phyloP scores from a whole-genome alignment of 2,888 invertebrate genomes.

The Pterostichus niger region DNA sequence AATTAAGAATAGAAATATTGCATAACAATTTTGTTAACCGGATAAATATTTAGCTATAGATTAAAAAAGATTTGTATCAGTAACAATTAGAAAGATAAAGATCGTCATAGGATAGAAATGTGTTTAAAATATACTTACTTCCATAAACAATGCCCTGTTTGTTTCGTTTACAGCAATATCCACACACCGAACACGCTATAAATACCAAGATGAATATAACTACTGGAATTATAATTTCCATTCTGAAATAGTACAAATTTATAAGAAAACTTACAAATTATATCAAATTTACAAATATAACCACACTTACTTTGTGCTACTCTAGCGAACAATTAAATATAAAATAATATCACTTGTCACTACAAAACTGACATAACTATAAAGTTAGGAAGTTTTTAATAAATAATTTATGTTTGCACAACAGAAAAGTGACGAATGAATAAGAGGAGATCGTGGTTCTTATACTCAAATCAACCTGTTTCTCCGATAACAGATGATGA shows the following conservation, averaged over 20 bases:
- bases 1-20: no score
- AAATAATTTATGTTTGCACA: constrained; percentile 26
- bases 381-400: background rate
- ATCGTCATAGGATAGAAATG: background rate
- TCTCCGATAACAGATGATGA: constrained; percentile 38
- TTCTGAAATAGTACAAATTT: constrained; percentile 63
- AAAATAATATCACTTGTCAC: constrained; percentile 19
- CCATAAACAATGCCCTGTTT: constrained; percentile 72
- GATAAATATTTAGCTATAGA: no score
- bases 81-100: background rate
- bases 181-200: constrained; percentile 72
- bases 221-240: constrained; percentile 72
- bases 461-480: constrained; percentile 45
- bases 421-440: constrained; percentile 10
- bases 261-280: constrained; percentile 6
- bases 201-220: constrained; percentile 71
- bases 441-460: constrained; percentile 3
- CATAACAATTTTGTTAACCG: no score
- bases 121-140: constrained; percentile 69
- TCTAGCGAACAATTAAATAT: background rate
- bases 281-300: constrained; percentile 29
- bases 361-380: constrained; percentile 28
- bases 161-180: constrained; percentile 72
- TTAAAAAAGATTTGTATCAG: no score
- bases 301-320: constrained; percentile 34